A percentile compares a stretch with the other conserved stretches of the same genome.
These are phyloP conservation scores for Neodiprion fabricii DNA, from an alignment of 1,140 invertebrate species.

Conservation along the genomic window DNA sequence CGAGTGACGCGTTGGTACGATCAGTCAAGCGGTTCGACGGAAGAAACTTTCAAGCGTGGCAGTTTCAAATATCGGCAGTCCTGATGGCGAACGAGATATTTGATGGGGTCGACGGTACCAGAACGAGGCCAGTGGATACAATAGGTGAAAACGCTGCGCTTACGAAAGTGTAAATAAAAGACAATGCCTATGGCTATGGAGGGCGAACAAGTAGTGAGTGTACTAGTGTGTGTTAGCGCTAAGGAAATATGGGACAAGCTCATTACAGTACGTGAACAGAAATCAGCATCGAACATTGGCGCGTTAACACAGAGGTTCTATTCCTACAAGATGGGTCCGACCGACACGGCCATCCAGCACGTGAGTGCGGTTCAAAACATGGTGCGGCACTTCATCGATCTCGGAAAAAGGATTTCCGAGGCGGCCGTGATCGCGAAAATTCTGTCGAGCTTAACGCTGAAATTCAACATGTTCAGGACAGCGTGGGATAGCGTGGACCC, in stretches of 20 bases:
- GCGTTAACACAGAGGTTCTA: slow-evolving; percentile 28
- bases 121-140: slow-evolving; percentile 8
- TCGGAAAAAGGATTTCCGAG: slow-evolving; percentile 24
- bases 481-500: slow-evolving; percentile 23
- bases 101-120: slow-evolving; percentile 10
- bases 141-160: too few species aligned
- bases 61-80: slow-evolving; percentile 20
- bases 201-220: too few species aligned
- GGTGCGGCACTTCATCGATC: slow-evolving; percentile 18
- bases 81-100: slow-evolving; percentile 14
- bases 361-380: slow-evolving; percentile 27
- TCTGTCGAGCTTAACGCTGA: slow-evolving; percentile 1
- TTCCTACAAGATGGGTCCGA: slow-evolving; percentile 21
- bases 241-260: slow-evolving; percentile 30
- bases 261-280: slow-evolving; percentile 26
- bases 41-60: slow-evolving; percentile 23
- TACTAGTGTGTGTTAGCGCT: too few species aligned
- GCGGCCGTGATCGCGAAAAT: slow-evolving; percentile 29
- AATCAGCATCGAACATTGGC: slow-evolving; percentile 25
- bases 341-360: slow-evolving; percentile 21
- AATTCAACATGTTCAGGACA: slow-evolving; percentile 22
- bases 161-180: too few species aligned
- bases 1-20: slow-evolving; percentile 15
- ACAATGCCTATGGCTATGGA: too few species aligned
- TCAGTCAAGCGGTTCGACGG: slow-evolving; percentile 18